Evolutionary conservation across 2,888 invertebrate genomes (phyloP), one percentile per base, ranked within the genome.

Genomic region (Agriopis aurantiaria): DNA sequence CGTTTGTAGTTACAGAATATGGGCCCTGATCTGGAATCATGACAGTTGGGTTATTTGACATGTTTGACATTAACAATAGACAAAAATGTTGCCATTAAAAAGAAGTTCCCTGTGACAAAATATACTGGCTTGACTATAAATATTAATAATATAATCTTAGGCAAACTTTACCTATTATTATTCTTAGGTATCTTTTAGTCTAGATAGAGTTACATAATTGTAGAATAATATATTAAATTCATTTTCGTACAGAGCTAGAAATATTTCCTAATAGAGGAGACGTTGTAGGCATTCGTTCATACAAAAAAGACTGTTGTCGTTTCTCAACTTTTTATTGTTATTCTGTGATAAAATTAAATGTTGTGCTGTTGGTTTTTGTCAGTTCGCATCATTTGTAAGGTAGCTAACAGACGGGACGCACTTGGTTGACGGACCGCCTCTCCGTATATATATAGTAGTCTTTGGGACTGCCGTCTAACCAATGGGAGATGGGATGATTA

Each of bases 281-380:
- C 46, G 17, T 60, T 63, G 51, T 68, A 68, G 65, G 58, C 62
- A 52, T 73, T 69, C 48, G 60, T 68, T 71, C 62, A 62, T 59
- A 65, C 61, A 62, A 56, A 67, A 43, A 76, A 76, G 76, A 76
- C 75, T 76, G 71, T 73, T 70, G 70, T 69, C 70, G 63, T 72
- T 72, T 72, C 65, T 71, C 67, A 67, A 70, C 56, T 70, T 80
- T 23, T 82, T 72, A 71, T 79, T 80, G 74, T 83, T 81, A 75
- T 86, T 85, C 86, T 88, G 88, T 88, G 87, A 86, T 88, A 87
- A 79, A 75, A 72, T 77, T 65, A 10, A 61, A 63, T 43, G 14
- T 55, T 40, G 51, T 62, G 57, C 14, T 5, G 56, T 57, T 61
- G 61, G 23, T 68, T 67, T 45, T 60, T 48, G 41, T 45, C 23